These are phyloP conservation scores for Pygmarrhopalites habei DNA, from an alignment of 1,140 invertebrate species.

Conservation along the genomic window DNA sequence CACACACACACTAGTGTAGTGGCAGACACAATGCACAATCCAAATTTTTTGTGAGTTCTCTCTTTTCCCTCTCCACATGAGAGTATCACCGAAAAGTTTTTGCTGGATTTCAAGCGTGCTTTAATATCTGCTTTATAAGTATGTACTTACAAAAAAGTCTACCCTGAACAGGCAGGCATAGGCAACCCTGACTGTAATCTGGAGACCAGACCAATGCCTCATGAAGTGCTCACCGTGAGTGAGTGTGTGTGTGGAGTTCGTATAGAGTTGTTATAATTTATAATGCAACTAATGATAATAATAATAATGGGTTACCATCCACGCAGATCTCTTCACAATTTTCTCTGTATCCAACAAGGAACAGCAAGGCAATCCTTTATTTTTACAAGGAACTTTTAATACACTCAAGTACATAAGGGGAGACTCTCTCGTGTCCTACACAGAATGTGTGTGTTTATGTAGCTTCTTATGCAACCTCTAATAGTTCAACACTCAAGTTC, in stretches of 20 bases:
- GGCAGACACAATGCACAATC: background rate
- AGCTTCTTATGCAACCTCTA: too few relatives aligned
- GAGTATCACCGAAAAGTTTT: background rate
- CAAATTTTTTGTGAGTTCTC: constrained; percentile 2
- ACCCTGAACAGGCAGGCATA: too few relatives aligned
- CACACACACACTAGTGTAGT: background rate
- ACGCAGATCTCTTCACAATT: background rate
- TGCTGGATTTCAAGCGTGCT: too few relatives aligned
- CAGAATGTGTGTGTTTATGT: too few relatives aligned
- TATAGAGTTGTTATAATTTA: constrained; percentile 11
- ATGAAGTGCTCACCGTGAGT: too few relatives aligned
- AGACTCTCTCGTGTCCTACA: too few relatives aligned
- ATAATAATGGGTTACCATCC: constrained; percentile 6
- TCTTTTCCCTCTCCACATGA: constrained; percentile 5
- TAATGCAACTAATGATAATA: constrained; percentile 14
- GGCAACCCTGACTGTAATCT: too few relatives aligned
- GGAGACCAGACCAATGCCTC: too few relatives aligned
- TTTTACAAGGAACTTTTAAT: constrained; percentile 17
- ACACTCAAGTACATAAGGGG: too few relatives aligned
- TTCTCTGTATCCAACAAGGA: background rate
- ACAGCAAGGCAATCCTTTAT: constrained; percentile 15
- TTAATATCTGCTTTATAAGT: too few relatives aligned
- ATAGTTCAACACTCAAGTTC: background rate
- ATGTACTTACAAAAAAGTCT: too few relatives aligned
- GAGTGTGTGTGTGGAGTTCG: background rate